phyloP scores from a whole-genome alignment of 2,888 invertebrate species.

The Parelbella ahira region DNA sequence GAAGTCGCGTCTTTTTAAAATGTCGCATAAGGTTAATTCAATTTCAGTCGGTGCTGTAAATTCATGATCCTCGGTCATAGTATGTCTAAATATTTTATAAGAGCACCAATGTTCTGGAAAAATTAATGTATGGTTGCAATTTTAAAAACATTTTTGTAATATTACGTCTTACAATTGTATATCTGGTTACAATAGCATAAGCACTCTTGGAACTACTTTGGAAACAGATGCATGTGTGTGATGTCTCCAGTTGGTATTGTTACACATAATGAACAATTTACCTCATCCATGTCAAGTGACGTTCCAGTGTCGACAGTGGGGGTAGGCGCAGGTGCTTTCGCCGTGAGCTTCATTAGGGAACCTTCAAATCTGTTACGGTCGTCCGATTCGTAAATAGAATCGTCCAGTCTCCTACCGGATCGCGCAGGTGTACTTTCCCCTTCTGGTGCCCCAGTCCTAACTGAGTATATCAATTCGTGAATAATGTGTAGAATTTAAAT shows the following conservation, averaged over 20 bases:
- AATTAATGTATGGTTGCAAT: too few species aligned
- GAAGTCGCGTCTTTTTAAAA: too few species aligned
- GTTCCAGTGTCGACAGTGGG: conserved; percentile 18
- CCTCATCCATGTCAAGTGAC: conserved; percentile 4
- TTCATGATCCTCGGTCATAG: too few species aligned
- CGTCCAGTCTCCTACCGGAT: conserved; percentile 53
- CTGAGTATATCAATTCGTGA: conserved; percentile 30
- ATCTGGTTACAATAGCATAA: too few species aligned
- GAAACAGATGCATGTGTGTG: too few species aligned
- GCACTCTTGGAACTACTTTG: too few species aligned
- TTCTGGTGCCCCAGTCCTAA: conserved; percentile 37
- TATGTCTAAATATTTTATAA: too few species aligned
- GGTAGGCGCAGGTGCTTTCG: conserved; percentile 37
- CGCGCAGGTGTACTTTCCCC: conserved; percentile 34
- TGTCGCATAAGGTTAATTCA: background rate
- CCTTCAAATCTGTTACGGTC: conserved; percentile 56
- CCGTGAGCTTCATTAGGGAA: conserved; percentile 55
- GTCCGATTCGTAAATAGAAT: conserved; percentile 49
- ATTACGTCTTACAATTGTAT: too few species aligned
- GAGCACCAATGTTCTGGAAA: too few species aligned
- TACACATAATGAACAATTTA: too few species aligned
- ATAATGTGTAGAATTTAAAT: background rate
- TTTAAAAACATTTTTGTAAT: too few species aligned
- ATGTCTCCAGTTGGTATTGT: too few species aligned
- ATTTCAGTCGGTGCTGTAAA: background rate